Evolutionary conservation across 2,113 vertebrate genomes (phyloP).

Genomic region (Charina bottae): DNA sequence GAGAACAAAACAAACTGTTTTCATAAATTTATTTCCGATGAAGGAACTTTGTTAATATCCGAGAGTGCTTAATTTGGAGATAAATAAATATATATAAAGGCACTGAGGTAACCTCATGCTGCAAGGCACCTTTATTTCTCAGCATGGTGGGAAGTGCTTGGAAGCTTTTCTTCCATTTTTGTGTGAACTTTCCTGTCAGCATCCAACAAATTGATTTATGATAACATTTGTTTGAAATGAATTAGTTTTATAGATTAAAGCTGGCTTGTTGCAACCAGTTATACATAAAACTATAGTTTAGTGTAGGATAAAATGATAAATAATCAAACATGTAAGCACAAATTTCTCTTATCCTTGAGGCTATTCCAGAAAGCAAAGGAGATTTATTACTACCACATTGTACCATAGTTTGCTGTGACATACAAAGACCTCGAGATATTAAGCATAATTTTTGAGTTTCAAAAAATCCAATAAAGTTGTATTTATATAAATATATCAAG

Average conservation of each 20-base stretch:
- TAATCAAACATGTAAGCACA: not conserved
- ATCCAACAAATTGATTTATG: not conserved
- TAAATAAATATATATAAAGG: not conserved
- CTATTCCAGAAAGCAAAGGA: not conserved
- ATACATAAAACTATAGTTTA: not conserved
- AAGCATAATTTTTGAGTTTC: not conserved
- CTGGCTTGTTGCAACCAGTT: not conserved
- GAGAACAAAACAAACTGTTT: not conserved
- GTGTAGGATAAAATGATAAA: not conserved
- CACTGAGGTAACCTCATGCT: not conserved
- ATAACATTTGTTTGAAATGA: not conserved
- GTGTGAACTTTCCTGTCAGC: not conserved
- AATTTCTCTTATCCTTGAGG: not conserved
- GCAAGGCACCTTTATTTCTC: not conserved
- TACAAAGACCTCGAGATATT: not conserved
- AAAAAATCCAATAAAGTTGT: not conserved
- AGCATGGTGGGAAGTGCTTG: not conserved
- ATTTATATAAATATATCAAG: not conserved
- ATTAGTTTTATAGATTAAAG: not conserved
- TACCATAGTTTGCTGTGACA: not conserved
- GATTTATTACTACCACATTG: not conserved
- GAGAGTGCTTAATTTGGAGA: not conserved
- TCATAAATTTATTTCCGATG: not conserved
- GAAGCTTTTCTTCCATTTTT: not conserved
- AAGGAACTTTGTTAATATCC: not conserved